phyloP scores from a whole-genome alignment of 2,113 vertebrate genomes.

The Marmota monax region DNA sequence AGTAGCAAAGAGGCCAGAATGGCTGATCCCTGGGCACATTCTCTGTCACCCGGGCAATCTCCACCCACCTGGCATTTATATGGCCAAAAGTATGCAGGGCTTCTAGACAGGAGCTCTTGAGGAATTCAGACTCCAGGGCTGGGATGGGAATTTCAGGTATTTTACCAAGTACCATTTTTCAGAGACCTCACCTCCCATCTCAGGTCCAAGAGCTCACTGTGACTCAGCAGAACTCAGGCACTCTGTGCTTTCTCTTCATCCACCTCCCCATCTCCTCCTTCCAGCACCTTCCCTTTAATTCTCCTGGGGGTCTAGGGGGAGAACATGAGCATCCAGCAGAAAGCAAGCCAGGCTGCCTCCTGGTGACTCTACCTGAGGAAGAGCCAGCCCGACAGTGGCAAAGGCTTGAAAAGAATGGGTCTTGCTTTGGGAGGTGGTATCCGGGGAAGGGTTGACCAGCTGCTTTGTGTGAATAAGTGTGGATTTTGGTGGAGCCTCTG shows the following conservation, averaged over 20 bases:
- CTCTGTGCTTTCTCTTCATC: background rate
- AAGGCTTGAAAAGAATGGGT: background rate
- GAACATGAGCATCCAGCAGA: background rate
- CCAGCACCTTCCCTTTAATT: conserved; percentile 28
- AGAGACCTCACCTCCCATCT: background rate
- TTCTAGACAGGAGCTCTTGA: background rate
- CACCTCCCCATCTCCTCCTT: background rate
- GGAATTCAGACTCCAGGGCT: conserved; percentile 15
- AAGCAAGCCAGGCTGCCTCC: rapidly evolving
- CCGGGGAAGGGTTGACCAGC: background rate
- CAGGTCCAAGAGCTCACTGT: background rate
- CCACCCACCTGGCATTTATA: background rate
- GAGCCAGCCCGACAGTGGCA: background rate
- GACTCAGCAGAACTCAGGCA: background rate
- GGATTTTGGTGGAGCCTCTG: conserved; percentile 58
- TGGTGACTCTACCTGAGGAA: background rate
- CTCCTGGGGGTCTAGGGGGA: background rate
- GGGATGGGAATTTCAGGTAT: conserved; percentile 31
- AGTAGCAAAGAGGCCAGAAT: background rate
- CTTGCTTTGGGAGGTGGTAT: background rate
- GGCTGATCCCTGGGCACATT: background rate
- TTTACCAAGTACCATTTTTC: background rate
- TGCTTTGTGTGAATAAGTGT: background rate
- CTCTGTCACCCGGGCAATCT: background rate
- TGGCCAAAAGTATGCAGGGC: background rate